Percentiles rank a stretch among this genome's conserved stretches.
These are phyloP conservation scores for Bombus balteatus DNA, from an alignment of 1,140 invertebrate genomes.

Conservation along the genomic window DNA sequence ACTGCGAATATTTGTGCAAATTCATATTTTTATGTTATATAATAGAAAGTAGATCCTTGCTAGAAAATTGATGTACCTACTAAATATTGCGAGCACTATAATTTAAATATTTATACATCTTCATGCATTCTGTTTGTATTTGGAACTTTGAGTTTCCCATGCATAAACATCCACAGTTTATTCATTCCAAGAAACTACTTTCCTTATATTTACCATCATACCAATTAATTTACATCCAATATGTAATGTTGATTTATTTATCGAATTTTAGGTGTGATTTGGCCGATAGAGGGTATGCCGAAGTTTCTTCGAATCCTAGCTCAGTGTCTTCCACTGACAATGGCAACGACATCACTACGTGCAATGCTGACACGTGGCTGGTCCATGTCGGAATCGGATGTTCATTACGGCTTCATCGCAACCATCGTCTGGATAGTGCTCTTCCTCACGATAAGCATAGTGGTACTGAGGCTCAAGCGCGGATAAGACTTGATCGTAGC, in stretches of 20 bases:
- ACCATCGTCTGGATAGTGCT: slow-evolving; percentile 94
- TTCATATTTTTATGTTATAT: too few relatives aligned
- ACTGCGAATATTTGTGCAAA: too few relatives aligned
- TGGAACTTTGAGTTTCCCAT: neutral
- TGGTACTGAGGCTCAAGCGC: slow-evolving; percentile 90
- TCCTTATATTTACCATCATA: too few relatives aligned
- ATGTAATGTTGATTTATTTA: neutral
- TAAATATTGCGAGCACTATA: too few relatives aligned
- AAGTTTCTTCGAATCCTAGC: slow-evolving; percentile 91
- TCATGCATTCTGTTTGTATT: neutral
- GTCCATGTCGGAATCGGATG: slow-evolving; percentile 90
- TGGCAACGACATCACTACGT: slow-evolving; percentile 94
- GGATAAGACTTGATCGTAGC: slow-evolving; percentile 81
- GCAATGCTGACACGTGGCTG: slow-evolving; percentile 95
- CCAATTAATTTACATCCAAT: too few relatives aligned
- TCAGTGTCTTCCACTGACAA: slow-evolving; percentile 92
- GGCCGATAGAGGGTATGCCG: slow-evolving; percentile 95
- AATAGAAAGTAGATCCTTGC: neutral
- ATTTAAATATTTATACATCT: too few relatives aligned
- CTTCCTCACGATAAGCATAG: slow-evolving; percentile 92
- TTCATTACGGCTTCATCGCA: slow-evolving; percentile 94
- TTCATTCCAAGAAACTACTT: too few relatives aligned
- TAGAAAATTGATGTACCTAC: neutral
- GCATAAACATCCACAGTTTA: too few relatives aligned
- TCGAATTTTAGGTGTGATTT: slow-evolving; percentile 88